Evolutionary conservation across 2,113 vertebrate species (phyloP), one percentile per base, ranked within the genome.

Genomic region (Phalacrocorax brasilianus): DNA sequence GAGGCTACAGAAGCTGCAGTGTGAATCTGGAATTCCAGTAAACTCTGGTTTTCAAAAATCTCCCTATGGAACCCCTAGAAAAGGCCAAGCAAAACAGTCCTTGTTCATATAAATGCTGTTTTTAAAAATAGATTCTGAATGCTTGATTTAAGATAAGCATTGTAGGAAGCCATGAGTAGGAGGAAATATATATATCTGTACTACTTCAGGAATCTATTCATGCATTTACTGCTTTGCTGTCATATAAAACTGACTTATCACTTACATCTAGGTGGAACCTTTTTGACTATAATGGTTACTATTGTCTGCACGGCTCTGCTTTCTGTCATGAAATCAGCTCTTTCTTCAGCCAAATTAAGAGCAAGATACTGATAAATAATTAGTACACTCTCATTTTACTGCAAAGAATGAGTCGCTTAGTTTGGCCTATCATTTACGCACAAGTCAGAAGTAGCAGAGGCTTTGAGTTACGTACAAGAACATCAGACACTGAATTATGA

Each of bases 311-410:
- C 2, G 35, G 78, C 50, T 95, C 90, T 86, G 77, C 58, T 94
- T 71, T 90, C 78, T 89, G 19, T 74, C 96, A 50, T 21, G 40
- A 88, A 93, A 97, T 74, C 70, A 90, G 68, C 74, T 89, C 80
- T 94, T 96, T 95, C 95, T 93, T 95, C 67, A 65, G 78, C 28
- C 66, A 84, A 93, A 82, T 82, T 84, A 88, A 95, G 66, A 62
- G 79, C 79, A 96, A 84, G 91, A 70, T 30, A 66, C 74, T 94
- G 75, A 84, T 96, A 93, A 88, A 94, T 68, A 93, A 96, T 91
- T 94, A 93, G 80, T 68, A 75, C 65, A 42, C 75, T 97, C 79
- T 97, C 93, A 88, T 95, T 97, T 93, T 93, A 95, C 62, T 75
- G 67, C 67, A 55, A 89, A 95, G 87, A 95, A 93, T 91, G 86